Evolutionary conservation across 2,797 vertebrate species (phyloP).

Genomic region (Chloroceryle amazona): DNA sequence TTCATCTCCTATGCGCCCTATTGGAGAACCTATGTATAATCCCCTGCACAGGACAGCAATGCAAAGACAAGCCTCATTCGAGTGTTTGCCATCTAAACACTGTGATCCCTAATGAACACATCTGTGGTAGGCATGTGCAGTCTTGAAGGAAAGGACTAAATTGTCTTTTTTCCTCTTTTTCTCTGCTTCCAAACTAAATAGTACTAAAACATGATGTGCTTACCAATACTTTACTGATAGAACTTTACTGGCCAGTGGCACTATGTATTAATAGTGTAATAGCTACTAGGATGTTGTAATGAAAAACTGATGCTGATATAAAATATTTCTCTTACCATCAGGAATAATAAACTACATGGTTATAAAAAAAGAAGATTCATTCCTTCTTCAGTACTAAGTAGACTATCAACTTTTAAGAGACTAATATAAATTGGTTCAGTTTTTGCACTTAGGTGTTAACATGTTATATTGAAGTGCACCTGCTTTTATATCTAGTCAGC

Average conservation of each 20-base stretch:
- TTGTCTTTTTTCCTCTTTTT: neutral
- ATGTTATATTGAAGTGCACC: neutral
- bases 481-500: neutral
- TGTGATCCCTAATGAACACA: neutral
- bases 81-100: neutral
- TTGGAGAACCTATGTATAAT: neutral
- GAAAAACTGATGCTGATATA: neutral
- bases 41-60: neutral
- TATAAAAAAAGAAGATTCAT: neutral
- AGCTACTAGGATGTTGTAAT: neutral
- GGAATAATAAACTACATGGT: neutral
- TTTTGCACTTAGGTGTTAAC: neutral
- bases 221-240: neutral
- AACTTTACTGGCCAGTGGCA: neutral
- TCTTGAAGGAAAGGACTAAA: neutral
- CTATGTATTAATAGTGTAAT: neutral
- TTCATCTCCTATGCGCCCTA: rapidly evolving
- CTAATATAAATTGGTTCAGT: neutral
- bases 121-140: neutral
- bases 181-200: neutral
- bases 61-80: neutral
- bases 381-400: neutral
- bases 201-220: neutral
- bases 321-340: neutral
- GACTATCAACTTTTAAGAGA: neutral